Base-by-base conservation (phyloP, 2,888 invertebrate genomes). In the Cryptosula pallasiana region DNA sequence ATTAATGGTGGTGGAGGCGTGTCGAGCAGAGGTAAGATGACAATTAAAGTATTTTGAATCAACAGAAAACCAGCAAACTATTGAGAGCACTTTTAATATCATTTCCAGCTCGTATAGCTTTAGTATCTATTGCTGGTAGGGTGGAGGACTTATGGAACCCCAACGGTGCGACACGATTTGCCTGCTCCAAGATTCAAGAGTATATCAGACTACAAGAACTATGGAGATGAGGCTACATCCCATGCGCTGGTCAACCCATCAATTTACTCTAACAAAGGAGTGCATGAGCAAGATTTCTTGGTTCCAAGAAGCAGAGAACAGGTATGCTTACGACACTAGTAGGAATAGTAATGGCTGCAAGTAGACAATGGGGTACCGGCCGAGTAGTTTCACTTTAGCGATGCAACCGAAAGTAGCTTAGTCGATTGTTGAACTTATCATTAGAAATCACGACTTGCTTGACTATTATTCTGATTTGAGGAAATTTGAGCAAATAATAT, bases 191-290 rank as follows among this genome's bases (percentile, higher is more conserved):
- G 80, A 69, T 78, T 81, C 35, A 76, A 79, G 20, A 77, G 82
- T n/a, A 77, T 81, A 2, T 76, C 78, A 76, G 82, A 83, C 75
- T 74, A 73, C 3, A 80, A 75, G 35, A 83, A 83, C 74, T 83
- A 83, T 71, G 84, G 84, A 1, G 82, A 84, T 72, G 81, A 83
- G 74, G 80, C 81, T 5, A 78, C 80, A 73, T 81, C 80, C 5
- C 80, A 79, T 72, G 82, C 81, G 13, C 76, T 84, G 36, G 76
- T 81, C 23, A 81, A 81, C 72, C 84, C 83, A 9, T 82, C 83
- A 9, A 74, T 83, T 23, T 84, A 79, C 77, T 80, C 79, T 72
- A 77, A 77, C 58, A 74, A 78, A 71, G 82, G 82, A 16, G 80
- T 84, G 16, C 77, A 78, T 73, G 83, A 83, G 74, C 79, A 79